Conservation (phyloP, 2,888 invertebrate genomes). For the Lordiphosa andalusiaca region DNA sequence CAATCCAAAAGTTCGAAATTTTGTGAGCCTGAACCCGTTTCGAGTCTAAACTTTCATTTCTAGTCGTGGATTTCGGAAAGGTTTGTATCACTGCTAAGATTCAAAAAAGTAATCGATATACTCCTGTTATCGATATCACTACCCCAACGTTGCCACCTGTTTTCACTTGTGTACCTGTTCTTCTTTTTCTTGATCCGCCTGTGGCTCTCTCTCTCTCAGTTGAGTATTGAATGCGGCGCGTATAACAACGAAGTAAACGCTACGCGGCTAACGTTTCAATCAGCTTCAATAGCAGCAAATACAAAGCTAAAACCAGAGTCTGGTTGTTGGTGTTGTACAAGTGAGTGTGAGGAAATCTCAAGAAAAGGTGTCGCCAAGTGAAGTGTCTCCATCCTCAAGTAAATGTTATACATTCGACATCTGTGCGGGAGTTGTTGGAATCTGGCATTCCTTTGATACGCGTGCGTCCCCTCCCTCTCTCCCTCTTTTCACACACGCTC, state of each 20-base stretch:
- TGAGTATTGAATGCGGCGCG: constrained; percentile 55
- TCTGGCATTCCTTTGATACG: constrained; percentile 16
- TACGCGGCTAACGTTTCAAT: constrained; percentile 29
- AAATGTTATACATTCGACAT: constrained; percentile 38
- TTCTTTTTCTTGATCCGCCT: not conserved
- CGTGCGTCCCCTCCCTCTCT: constrained; percentile 11
- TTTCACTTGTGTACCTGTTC: not conserved
- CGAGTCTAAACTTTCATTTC: too few relatives aligned
- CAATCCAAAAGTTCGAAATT: too few relatives aligned
- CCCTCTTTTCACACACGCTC: constrained; percentile 12
- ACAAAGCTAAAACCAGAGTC: constrained; percentile 4
- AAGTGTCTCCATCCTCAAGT: too few relatives aligned
- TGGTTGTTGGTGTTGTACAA: not conserved
- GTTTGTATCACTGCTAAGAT: too few relatives aligned
- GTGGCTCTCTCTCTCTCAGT: constrained; percentile 29
- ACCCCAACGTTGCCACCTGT: constrained; percentile 2
- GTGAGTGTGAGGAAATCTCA: constrained; percentile 17
- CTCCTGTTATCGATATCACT: constrained; percentile 1
- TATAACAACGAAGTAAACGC: constrained; percentile 39
- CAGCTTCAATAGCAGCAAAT: constrained; percentile 10
- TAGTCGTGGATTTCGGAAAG: too few relatives aligned
- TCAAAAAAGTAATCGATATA: not conserved
- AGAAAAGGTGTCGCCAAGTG: too few relatives aligned
- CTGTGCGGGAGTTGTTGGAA: constrained; percentile 36
- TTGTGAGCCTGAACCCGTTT: too few relatives aligned